Evolutionary conservation across 35 echinoderm and acorn worm genomes (phyloP).

Genomic region (Holothuria glaberrima): DNA sequence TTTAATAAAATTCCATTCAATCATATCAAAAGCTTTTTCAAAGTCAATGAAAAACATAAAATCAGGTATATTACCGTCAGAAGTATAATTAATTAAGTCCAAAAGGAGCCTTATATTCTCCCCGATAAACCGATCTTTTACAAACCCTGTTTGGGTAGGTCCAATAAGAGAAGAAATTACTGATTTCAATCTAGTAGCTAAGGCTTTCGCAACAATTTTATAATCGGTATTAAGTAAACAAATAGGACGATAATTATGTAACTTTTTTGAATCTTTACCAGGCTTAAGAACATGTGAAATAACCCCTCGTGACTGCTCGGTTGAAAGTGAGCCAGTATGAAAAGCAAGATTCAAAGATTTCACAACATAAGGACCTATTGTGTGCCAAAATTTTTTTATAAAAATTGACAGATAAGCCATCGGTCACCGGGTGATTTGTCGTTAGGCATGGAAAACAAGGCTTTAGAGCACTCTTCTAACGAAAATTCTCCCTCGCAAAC

Average conservation of each 20-base stretch:
- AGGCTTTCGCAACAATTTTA: not conserved
- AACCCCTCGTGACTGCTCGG: not conserved
- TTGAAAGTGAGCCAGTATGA: not conserved
- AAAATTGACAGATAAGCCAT: not conserved
- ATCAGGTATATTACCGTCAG: not conserved
- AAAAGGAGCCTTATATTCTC: not conserved
- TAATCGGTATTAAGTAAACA: not conserved
- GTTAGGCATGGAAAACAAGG: not conserved
- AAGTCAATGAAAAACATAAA: not conserved
- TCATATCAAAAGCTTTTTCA: not conserved
- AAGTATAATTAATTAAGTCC: not conserved
- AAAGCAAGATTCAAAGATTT: not conserved
- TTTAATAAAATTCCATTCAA: not conserved
- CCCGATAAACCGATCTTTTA: not conserved
- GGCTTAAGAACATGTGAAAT: not conserved
- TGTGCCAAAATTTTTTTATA: not conserved
- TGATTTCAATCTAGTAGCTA: not conserved
- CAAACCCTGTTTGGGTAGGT: not conserved
- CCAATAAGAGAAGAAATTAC: not conserved
- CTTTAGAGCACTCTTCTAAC: not conserved
- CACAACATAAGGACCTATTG: not conserved
- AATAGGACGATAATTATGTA: constrained; percentile 18
- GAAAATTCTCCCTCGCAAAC: not conserved
- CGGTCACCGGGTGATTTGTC: constrained; percentile 1
- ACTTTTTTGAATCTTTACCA: not conserved